Conservation (phyloP, 2,113 vertebrate genomes). For the Otocyon megalotis region DNA sequence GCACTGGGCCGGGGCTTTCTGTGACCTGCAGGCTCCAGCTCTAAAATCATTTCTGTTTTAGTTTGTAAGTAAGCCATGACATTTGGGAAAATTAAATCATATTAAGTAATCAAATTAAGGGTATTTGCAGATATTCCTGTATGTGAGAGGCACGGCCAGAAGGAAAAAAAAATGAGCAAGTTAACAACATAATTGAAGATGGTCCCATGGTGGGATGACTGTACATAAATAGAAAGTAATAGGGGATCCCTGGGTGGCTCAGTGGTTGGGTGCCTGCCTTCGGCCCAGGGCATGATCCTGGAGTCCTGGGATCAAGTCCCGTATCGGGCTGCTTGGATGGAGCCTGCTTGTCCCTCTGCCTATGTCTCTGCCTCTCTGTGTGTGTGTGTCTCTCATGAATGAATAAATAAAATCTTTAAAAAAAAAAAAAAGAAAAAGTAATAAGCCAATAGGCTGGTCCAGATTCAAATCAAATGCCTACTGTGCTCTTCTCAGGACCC, state of each 20-base stretch:
- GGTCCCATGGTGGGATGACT: neutral
- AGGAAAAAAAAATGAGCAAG: neutral
- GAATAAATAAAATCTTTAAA: no score
- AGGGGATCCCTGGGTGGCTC: no score
- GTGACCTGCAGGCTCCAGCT: neutral
- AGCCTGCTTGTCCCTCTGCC: no score
- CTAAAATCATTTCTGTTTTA: conserved; percentile 36
- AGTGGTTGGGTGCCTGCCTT: no score
- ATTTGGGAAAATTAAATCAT: conserved; percentile 30
- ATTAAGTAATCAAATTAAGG: conserved; percentile 22
- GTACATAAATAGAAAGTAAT: conserved; percentile 37
- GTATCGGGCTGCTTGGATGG: no score
- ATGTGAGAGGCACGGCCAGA: neutral
- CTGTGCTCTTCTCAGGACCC: neutral
- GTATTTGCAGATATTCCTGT: conserved; percentile 42
- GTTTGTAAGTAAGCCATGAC: neutral
- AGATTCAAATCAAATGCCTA: conserved; percentile 21
- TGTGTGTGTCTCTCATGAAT: no score
- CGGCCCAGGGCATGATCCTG: no score
- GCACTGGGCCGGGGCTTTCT: neutral
- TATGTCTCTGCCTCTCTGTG: no score
- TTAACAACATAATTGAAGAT: neutral
- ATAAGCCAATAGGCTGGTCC: neutral
- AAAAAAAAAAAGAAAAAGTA: neutral
- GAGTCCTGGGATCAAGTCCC: no score